Conservation (phyloP, 2,888 invertebrate species). For the Plusia festucae region DNA sequence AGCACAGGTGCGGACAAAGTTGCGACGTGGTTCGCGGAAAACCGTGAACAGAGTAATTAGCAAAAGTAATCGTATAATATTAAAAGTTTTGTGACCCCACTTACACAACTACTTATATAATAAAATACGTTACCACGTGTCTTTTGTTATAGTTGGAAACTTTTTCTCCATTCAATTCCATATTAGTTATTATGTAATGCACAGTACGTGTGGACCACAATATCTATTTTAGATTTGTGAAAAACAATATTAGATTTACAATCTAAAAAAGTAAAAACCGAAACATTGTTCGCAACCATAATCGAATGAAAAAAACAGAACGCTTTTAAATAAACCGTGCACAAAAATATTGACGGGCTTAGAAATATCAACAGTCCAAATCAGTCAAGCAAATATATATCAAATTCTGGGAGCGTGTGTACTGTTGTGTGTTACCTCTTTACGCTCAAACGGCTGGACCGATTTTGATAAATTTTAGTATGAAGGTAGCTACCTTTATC, state of each 20-base stretch:
- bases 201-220: not conserved
- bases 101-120: conserved; percentile 3
- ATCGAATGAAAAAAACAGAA: not conserved
- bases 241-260: not conserved
- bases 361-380: no score
- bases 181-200: not conserved
- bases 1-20: conserved; percentile 38
- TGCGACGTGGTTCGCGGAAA: conserved; percentile 16
- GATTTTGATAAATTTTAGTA: no score
- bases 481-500: no score
- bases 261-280: not conserved
- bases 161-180: not conserved
- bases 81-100: conserved; percentile 19
- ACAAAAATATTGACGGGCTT: not conserved
- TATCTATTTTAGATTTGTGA: not conserved
- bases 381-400: no score
- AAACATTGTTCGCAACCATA: not conserved
- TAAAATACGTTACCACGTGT: not conserved
- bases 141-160: not conserved
- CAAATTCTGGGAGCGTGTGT: no score
- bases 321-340: not conserved
- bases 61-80: conserved; percentile 32
- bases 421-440: no score
- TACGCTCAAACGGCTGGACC: no score
- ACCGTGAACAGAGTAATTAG: conserved; percentile 32